phyloP scores from a whole-genome alignment of 2,888 invertebrate species.

The Lasioglossum vierecki region DNA sequence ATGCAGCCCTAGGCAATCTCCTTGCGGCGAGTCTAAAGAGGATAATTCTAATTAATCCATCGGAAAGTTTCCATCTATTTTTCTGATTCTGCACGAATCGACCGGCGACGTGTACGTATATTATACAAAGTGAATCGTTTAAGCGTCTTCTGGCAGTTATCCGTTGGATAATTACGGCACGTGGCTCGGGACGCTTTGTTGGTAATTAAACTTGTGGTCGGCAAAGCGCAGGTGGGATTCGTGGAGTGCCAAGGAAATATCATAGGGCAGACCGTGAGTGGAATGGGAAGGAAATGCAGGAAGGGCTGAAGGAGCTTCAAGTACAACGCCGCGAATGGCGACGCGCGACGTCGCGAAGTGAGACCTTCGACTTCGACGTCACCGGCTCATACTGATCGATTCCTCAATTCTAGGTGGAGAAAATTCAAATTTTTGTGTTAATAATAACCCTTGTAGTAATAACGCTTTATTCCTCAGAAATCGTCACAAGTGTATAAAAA shows the following conservation, averaged over 20 bases:
- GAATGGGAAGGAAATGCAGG: constrained; percentile 19
- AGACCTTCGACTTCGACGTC: constrained; percentile 66
- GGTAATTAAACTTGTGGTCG: constrained; percentile 61
- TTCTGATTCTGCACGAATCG: constrained; percentile 30
- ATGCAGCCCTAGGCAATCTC: constrained; percentile 5
- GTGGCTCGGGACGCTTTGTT: constrained; percentile 68
- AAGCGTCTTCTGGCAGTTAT: constrained; percentile 60
- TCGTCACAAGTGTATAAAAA: too few relatives aligned
- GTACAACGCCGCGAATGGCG: constrained; percentile 67
- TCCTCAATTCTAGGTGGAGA: too few relatives aligned
- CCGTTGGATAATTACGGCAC: constrained; percentile 64
- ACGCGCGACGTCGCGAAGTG: constrained; percentile 77
- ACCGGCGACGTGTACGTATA: constrained; percentile 2
- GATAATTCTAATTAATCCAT: constrained; percentile 13
- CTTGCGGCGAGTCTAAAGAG: neutral
- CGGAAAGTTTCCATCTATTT: constrained; percentile 22
- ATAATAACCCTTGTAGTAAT: too few relatives aligned
- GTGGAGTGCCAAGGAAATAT: constrained; percentile 46
- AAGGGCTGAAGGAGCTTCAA: constrained; percentile 45
- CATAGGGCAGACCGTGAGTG: constrained; percentile 20
- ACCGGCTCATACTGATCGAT: constrained; percentile 9
- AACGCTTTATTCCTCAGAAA: too few relatives aligned
- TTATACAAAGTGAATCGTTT: constrained; percentile 47
- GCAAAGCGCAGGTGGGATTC: constrained; percentile 28
- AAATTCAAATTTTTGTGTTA: too few relatives aligned